A percentile compares a stretch with the other conserved stretches of the same genome.
Evolutionary conservation across 1,140 invertebrate species (phyloP).

Genomic region (Trichogramma pretiosum): DNA sequence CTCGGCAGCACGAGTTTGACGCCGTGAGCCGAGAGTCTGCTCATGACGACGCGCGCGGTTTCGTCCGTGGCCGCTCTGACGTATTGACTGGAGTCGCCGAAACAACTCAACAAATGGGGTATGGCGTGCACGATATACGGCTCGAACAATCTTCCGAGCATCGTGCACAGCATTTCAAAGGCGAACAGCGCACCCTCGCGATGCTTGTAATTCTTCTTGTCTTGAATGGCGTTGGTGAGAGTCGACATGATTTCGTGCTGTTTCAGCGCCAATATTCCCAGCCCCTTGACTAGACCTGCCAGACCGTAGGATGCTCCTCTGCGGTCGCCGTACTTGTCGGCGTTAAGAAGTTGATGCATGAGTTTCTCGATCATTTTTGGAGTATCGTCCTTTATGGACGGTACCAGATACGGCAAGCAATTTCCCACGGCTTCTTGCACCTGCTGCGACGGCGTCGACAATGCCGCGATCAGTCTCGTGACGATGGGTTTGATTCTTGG

Average conservation of each 20-base stretch:
- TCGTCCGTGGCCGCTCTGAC: constrained; percentile 88
- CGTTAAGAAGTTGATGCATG: constrained; percentile 79
- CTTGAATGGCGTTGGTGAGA: constrained; percentile 87
- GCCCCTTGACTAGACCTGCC: constrained; percentile 85
- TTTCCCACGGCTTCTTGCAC: constrained; percentile 97
- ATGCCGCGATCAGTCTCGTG: constrained; percentile 75
- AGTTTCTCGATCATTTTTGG: constrained; percentile 80
- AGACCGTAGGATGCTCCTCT: constrained; percentile 85
- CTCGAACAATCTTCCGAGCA: constrained; percentile 92
- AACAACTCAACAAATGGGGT: constrained; percentile 88
- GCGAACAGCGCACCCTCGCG: constrained; percentile 94
- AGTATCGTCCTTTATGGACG: constrained; percentile 83
- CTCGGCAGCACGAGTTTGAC: constrained; percentile 92
- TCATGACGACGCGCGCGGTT: constrained; percentile 93
- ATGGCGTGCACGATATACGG: constrained; percentile 97
- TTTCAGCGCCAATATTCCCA: constrained; percentile 91
- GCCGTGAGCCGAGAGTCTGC: constrained; percentile 89
- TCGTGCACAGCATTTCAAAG: constrained; percentile 93
- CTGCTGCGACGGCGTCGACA: constrained; percentile 93
- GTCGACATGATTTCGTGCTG: constrained; percentile 93
- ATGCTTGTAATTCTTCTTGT: constrained; percentile 91
- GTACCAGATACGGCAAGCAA: constrained; percentile 88
- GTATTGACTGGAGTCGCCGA: constrained; percentile 89
- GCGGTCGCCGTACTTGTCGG: constrained; percentile 93
- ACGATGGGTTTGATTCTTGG: constrained; percentile 86